Conservation (phyloP, 2,888 invertebrate genomes). For the Ypsolopha sequella region DNA sequence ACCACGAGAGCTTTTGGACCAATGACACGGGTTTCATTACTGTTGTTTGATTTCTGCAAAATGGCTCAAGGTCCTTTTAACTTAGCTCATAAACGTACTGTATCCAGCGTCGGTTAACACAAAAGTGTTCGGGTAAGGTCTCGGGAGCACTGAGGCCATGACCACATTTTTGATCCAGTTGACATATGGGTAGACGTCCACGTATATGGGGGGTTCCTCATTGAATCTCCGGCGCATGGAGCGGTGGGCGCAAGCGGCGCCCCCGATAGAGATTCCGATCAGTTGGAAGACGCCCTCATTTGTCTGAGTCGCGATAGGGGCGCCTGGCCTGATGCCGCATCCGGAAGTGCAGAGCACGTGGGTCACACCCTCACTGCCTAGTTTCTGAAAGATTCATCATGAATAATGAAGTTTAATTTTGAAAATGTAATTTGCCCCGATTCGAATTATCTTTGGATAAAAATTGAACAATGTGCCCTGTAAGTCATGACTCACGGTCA, state of each 20-base stretch:
- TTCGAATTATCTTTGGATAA: too few relatives aligned
- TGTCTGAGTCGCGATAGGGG: constrained; percentile 43
- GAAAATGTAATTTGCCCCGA: too few relatives aligned
- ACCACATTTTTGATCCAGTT: constrained; percentile 49
- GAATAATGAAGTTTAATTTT: constrained; percentile 5
- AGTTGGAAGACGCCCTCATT: constrained; percentile 40
- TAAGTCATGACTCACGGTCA: too few relatives aligned
- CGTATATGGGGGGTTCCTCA: constrained; percentile 43
- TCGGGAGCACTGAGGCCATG: constrained; percentile 40
- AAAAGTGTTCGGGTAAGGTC: constrained; percentile 39
- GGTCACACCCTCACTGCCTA: constrained; percentile 40
- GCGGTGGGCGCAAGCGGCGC: constrained; percentile 31
- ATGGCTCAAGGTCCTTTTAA: too few relatives aligned
- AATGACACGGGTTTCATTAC: too few relatives aligned
- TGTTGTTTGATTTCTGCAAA: too few relatives aligned
- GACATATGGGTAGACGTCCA: constrained; percentile 49
- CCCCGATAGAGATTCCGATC: constrained; percentile 41
- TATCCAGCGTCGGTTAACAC: constrained; percentile 27
- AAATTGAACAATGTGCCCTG: too few relatives aligned
- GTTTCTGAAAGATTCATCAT: constrained; percentile 37
- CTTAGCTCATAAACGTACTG: constrained; percentile 14
- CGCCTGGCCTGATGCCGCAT: constrained; percentile 45
- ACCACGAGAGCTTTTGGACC: too few relatives aligned
- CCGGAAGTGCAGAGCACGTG: constrained; percentile 51
- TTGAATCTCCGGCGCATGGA: constrained; percentile 39